These are phyloP conservation scores for Lacerta viridis DNA, from an alignment of 2,797 vertebrate species.

Conservation along the genomic window DNA sequence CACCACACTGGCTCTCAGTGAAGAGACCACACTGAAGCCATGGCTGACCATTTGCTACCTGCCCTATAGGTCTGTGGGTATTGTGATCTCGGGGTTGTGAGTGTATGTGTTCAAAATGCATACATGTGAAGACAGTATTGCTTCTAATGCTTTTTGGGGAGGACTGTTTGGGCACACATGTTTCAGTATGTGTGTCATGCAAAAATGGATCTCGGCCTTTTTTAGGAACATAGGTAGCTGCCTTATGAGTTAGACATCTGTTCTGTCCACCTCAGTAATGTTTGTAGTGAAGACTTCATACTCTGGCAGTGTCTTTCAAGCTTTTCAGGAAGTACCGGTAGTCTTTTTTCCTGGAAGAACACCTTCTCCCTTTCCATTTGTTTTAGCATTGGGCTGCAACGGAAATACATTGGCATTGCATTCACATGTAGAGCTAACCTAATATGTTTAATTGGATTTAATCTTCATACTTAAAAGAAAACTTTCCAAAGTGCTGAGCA, in stretches of 20 bases:
- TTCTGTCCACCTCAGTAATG: too few relatives aligned
- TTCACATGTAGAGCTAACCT: neutral
- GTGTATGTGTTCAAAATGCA: neutral
- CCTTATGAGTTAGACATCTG: too few relatives aligned
- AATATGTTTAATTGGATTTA: neutral
- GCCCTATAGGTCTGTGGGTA: neutral
- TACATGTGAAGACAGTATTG: neutral
- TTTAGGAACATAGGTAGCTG: too few relatives aligned
- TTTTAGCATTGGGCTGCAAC: neutral
- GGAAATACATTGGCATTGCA: neutral
- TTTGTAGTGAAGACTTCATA: neutral
- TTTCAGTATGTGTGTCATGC: neutral
- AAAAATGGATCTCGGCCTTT: too few relatives aligned
- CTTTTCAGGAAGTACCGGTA: neutral
- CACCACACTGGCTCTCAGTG: too few relatives aligned
- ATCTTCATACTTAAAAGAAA: too few relatives aligned
- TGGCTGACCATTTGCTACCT: neutral
- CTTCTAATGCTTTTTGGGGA: neutral
- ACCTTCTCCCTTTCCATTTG: neutral
- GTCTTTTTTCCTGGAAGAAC: neutral
- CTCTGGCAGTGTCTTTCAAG: neutral
- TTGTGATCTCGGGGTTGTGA: neutral
- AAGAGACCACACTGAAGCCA: neutral
- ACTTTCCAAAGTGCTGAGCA: too few relatives aligned
- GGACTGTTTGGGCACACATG: neutral